Percentiles rank a stretch among this genome's conserved stretches.
These are phyloP conservation scores for Cyanoderma ruficeps DNA, from an alignment of 2,113 vertebrate genomes.

Conservation along the genomic window DNA sequence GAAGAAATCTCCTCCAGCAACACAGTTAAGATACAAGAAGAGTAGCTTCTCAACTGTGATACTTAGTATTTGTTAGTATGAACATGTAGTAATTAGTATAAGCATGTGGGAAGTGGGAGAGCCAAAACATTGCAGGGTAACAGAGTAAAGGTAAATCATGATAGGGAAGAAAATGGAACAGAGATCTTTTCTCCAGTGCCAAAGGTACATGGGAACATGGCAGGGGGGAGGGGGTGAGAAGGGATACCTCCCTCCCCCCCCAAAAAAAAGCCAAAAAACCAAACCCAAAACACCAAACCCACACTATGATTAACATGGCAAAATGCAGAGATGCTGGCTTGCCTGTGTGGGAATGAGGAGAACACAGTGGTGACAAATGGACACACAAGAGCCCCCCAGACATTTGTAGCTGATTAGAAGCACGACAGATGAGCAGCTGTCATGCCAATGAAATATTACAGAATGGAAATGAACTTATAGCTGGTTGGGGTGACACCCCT, in stretches of 20 bases:
- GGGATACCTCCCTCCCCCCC: fast-evolving
- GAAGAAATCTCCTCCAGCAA: neutral
- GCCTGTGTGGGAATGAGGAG: neutral
- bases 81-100: neutral
- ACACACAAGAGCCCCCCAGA: neutral
- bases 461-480: slow-evolving; percentile 31
- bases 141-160: neutral
- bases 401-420: slow-evolving; percentile 30
- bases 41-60: neutral
- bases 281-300: neutral
- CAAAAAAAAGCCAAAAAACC: neutral
- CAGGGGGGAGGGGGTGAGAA: too few relatives aligned
- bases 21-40: neutral
- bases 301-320: neutral
- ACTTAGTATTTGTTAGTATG: neutral
- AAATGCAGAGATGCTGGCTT: neutral
- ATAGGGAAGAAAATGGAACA: neutral
- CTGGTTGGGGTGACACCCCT: slow-evolving; percentile 9
- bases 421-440: slow-evolving; percentile 10
- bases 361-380: slow-evolving; percentile 16
- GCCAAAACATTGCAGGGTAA: neutral
- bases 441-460: neutral
- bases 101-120: neutral
- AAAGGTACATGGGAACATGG: neutral
- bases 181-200: neutral